These are phyloP conservation scores for Trachelus stipa DNA, from an alignment of 2,888 invertebrate genomes.

Conservation along the genomic window DNA sequence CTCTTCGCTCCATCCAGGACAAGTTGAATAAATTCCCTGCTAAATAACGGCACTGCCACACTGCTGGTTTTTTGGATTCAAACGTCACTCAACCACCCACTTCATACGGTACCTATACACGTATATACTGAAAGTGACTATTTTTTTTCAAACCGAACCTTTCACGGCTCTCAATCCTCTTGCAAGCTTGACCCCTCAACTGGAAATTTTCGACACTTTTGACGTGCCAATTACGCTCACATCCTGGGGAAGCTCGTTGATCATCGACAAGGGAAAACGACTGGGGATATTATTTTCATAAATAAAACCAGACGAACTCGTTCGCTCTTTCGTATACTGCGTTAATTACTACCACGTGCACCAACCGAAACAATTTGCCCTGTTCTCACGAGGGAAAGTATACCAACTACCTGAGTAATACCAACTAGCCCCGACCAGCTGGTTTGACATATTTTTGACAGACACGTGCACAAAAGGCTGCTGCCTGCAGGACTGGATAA, in stretches of 20 bases:
- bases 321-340: not conserved
- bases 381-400: not conserved
- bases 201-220: not conserved
- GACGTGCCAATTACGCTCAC: not conserved
- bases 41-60: not conserved
- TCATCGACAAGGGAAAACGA: not conserved
- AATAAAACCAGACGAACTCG: not conserved
- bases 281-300: not conserved
- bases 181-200: not conserved
- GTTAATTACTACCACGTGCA: not conserved
- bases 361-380: not conserved
- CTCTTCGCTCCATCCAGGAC: not conserved
- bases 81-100: not conserved
- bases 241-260: not conserved
- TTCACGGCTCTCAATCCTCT: not conserved
- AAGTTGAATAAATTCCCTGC: not conserved
- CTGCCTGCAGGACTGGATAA: not conserved
- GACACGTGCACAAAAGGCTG: too few relatives aligned
- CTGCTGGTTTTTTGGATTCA: not conserved
- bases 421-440: not conserved
- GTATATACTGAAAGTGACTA: too few relatives aligned
- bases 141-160: not conserved
- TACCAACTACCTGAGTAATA: not conserved
- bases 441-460: not conserved
- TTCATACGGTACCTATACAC: not conserved